These are phyloP conservation scores for Poecile atricapillus DNA, from an alignment of 2,113 vertebrate species.

Conservation along the genomic window DNA sequence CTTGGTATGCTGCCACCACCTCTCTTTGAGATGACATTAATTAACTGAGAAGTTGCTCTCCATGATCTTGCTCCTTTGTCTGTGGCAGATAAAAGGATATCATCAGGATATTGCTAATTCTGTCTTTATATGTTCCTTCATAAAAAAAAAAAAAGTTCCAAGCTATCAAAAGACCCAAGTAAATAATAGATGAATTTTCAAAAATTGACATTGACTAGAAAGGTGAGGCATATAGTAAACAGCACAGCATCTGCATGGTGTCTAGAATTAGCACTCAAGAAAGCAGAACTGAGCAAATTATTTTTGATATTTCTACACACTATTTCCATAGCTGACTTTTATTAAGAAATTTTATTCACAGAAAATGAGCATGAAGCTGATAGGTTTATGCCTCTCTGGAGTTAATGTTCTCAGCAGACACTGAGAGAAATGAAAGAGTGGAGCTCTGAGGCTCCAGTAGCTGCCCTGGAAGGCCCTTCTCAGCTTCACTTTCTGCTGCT, in stretches of 20 bases:
- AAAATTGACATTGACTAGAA: neutral
- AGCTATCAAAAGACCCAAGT: neutral
- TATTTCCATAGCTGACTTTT: neutral
- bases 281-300: neutral
- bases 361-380: neutral
- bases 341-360: neutral
- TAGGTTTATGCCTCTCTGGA: neutral
- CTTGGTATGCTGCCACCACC: neutral
- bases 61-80: neutral
- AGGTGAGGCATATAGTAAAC: neutral
- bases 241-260: neutral
- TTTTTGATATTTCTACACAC: neutral
- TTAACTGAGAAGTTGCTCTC: slow-evolving; percentile 7
- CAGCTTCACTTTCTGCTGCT: neutral
- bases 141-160: neutral
- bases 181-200: neutral
- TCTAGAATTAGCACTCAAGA: neutral
- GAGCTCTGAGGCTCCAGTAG: neutral
- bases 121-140: neutral
- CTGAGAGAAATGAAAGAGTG: fast-evolving
- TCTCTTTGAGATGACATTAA: slow-evolving; percentile 7
- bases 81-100: neutral
- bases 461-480: neutral
- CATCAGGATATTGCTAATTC: neutral
- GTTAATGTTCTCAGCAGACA: neutral